Evolutionary conservation across 2,888 invertebrate genomes (phyloP).

Genomic region (Serripes groenlandicus): DNA sequence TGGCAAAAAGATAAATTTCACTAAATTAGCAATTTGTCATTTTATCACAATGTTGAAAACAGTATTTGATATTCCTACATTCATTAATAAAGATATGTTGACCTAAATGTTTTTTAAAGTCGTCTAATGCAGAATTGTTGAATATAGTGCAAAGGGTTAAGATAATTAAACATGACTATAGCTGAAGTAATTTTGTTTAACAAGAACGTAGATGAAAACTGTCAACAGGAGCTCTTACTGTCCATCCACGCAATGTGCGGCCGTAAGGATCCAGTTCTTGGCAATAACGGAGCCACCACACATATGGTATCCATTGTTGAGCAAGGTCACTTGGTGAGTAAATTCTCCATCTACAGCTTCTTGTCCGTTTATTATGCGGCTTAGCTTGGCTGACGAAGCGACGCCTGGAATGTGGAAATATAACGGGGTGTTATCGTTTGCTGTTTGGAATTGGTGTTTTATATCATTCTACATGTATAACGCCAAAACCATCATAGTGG

Average conservation of each 20-base stretch:
- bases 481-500: neutral
- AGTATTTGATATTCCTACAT: neutral
- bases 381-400: constrained; percentile 2
- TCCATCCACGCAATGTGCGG: constrained; percentile 51
- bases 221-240: no score
- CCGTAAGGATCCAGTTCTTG: constrained; percentile 37
- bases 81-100: neutral
- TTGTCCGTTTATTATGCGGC: constrained; percentile 44
- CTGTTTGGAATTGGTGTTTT: no score
- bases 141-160: no score
- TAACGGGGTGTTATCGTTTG: no score
- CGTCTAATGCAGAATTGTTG: neutral
- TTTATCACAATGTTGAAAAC: neutral
- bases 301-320: constrained; percentile 30
- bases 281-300: constrained; percentile 50
- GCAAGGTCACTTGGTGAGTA: constrained; percentile 43
- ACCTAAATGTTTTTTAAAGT: neutral
- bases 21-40: no score
- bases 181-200: neutral
- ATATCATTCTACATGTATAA: no score
- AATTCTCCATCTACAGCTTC: constrained; percentile 33
- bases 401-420: no score
- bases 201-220: no score
- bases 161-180: neutral
- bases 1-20: no score